A percentile compares a stretch with the other conserved stretches of the same genome.
phyloP scores from a whole-genome alignment of 2,113 vertebrate genomes.

The Elachura formosa region DNA sequence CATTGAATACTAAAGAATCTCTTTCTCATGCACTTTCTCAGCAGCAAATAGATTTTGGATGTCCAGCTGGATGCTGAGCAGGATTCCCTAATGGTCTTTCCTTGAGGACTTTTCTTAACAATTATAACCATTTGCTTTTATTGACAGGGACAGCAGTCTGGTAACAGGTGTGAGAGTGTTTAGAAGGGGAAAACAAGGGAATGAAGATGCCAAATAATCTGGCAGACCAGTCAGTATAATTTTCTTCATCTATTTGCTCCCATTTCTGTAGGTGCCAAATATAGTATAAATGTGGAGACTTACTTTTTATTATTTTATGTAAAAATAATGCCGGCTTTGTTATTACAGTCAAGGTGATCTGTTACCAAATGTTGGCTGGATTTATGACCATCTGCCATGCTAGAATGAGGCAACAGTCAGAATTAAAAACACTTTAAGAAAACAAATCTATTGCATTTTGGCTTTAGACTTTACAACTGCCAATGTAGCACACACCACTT shows the following conservation, averaged over 20 bases:
- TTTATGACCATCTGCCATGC: not conserved
- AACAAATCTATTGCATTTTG: not conserved
- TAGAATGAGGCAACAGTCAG: not conserved
- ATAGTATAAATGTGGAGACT: not conserved
- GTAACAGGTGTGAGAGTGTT: slow-evolving; percentile 5
- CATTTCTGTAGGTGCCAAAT: not conserved
- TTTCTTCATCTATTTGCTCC: not conserved
- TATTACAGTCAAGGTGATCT: not conserved
- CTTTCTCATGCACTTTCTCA: not conserved
- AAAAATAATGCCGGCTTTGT: not conserved
- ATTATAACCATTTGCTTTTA: slow-evolving; percentile 20
- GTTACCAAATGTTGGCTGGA: not conserved
- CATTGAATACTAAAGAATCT: not conserved
- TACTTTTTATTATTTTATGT: not conserved
- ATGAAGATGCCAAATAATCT: not conserved
- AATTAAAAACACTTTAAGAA: not conserved
- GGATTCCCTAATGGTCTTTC: not conserved
- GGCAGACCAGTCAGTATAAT: not conserved
- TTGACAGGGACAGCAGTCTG: slow-evolving; percentile 43
- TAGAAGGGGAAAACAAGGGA: not conserved
- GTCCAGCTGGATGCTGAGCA: not conserved
- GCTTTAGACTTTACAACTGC: not conserved
- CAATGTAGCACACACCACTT: not conserved
- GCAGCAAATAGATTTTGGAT: not conserved
- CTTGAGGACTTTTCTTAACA: not conserved